Conservation (phyloP, 2,888 invertebrate species). For the Gibbula magus region DNA sequence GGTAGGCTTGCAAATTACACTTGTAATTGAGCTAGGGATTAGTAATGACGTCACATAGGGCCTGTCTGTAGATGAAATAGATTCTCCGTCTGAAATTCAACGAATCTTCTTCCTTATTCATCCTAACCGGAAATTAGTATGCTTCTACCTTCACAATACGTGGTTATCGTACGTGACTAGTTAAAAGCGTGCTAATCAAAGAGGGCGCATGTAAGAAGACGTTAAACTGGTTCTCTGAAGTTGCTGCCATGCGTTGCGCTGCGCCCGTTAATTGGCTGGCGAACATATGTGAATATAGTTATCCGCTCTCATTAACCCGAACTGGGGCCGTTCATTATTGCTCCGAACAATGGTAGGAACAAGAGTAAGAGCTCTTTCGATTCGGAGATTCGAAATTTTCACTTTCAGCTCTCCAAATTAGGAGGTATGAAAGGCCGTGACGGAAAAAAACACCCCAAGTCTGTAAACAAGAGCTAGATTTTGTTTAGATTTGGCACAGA, state of each 20-base stretch:
- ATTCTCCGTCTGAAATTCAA: too few relatives aligned
- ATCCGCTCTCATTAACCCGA: slow-evolving; percentile 11
- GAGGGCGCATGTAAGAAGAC: too few relatives aligned
- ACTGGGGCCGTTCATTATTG: slow-evolving; percentile 2
- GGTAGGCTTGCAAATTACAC: not conserved
- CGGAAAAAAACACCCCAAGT: not conserved
- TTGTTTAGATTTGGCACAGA: not conserved
- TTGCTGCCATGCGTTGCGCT: too few relatives aligned
- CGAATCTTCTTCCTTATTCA: too few relatives aligned
- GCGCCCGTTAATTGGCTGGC: not conserved
- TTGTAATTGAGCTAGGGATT: not conserved
- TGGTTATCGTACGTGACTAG: too few relatives aligned
- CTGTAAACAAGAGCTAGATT: slow-evolving; percentile 7
- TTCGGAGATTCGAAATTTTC: not conserved
- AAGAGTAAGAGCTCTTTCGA: not conserved
- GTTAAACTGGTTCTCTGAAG: too few relatives aligned
- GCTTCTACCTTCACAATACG: too few relatives aligned
- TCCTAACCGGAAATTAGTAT: too few relatives aligned
- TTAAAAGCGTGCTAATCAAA: too few relatives aligned
- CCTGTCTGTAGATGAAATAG: too few relatives aligned
- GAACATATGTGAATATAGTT: not conserved
- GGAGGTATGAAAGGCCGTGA: slow-evolving; percentile 1
- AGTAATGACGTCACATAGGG: too few relatives aligned
- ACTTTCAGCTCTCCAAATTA: slow-evolving; percentile 9
- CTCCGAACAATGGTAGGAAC: not conserved